A percentile compares a stretch with the other conserved stretches of the same genome.
Conservation (phyloP, 2,113 vertebrate species). For the Philantomba maxwellii region DNA sequence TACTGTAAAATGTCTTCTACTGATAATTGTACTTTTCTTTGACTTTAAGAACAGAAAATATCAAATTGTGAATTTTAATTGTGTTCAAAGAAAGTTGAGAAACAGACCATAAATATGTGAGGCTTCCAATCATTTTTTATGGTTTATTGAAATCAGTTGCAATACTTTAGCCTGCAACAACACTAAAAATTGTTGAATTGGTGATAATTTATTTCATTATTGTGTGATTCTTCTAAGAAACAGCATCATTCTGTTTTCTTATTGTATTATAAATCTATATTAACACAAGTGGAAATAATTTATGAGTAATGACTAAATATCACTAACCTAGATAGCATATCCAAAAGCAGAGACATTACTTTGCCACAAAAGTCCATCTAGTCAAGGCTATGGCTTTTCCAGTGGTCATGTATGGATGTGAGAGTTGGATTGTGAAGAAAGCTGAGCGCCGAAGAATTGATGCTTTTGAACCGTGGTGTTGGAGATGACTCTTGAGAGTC, state of each 20-base stretch:
- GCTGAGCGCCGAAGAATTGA: rapidly evolving
- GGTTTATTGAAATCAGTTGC: not conserved
- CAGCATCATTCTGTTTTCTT: not conserved
- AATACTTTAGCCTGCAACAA: not conserved
- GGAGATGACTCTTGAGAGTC: too few relatives aligned
- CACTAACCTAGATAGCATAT: not conserved
- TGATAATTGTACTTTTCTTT: not conserved
- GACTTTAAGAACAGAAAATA: not conserved
- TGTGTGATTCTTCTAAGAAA: not conserved
- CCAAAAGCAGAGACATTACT: too few relatives aligned
- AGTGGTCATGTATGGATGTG: rapidly evolving
- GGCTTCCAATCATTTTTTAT: not conserved
- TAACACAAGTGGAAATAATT: not conserved
- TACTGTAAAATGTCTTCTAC: not conserved
- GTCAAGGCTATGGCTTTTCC: too few relatives aligned
- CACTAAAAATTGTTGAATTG: not conserved
- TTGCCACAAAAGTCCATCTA: rapidly evolving
- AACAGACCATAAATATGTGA: not conserved
- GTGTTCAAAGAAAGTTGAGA: not conserved
- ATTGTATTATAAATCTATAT: not conserved
- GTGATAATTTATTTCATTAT: not conserved
- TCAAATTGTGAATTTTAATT: not conserved
- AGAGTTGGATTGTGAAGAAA: too few relatives aligned
- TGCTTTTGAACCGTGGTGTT: too few relatives aligned
- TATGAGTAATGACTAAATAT: not conserved